Conservation (phyloP, 2,797 vertebrate genomes). For the Myotis findleyi region DNA sequence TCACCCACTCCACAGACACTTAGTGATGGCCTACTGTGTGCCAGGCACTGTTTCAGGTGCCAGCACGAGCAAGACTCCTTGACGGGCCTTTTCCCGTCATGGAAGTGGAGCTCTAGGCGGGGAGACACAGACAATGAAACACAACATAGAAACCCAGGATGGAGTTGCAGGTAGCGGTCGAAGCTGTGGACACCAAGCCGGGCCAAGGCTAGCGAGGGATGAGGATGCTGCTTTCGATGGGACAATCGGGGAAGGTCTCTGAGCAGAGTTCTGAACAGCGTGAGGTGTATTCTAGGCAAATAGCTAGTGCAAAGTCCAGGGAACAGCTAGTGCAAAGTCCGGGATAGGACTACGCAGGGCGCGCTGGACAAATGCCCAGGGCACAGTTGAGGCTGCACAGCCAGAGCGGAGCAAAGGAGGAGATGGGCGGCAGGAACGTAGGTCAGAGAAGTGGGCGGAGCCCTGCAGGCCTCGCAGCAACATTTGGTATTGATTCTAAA, state of each 20-base stretch:
- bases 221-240: not conserved
- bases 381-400: not conserved
- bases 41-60: not conserved
- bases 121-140: not conserved
- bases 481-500: fast-evolving
- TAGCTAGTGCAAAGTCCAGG: not conserved
- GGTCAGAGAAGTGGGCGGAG: not conserved
- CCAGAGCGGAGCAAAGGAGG: not conserved
- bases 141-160: not conserved
- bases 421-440: not conserved
- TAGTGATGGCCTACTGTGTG: not conserved
- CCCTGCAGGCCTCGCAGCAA: not conserved
- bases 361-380: not conserved
- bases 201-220: not conserved
- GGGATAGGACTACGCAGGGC: not conserved
- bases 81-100: not conserved
- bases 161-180: not conserved
- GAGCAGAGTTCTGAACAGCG: not conserved
- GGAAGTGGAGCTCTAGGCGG: not conserved
- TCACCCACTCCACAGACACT: not conserved
- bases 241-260: not conserved
- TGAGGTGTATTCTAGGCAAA: not conserved
- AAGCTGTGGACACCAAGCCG: not conserved
- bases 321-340: not conserved
- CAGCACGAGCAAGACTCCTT: not conserved